A percentile compares a stretch with the other conserved stretches of the same genome.
Conservation (phyloP, 2,113 vertebrate species). For the Rhinogobius similis region DNA sequence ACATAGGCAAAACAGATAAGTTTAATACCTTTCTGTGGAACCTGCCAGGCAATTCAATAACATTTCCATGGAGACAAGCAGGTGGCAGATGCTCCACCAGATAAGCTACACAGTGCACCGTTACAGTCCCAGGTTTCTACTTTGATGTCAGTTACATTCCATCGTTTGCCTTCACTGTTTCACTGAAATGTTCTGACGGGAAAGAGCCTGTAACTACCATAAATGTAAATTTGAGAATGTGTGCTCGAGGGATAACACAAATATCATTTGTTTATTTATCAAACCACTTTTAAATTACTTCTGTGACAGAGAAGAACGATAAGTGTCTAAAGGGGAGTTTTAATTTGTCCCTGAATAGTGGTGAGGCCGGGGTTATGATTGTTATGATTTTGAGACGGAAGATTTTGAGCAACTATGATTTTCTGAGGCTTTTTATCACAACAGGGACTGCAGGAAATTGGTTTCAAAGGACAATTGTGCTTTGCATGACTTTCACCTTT, state of each 20-base stretch:
- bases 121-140: no score
- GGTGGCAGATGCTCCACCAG: no score
- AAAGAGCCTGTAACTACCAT: not conserved
- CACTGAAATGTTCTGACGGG: conserved; percentile 29
- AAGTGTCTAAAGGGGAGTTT: not conserved
- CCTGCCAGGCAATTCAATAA: no score
- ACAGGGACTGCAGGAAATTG: not conserved
- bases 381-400: not conserved
- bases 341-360: not conserved
- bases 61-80: not conserved
- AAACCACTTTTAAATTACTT: not conserved
- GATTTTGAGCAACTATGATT: conserved; percentile 3
- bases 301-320: not conserved
- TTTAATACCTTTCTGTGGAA: no score
- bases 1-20: no score
- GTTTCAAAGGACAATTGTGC: not conserved
- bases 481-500: conserved; percentile 2
- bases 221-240: not conserved
- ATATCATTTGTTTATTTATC: not conserved
- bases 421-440: not conserved
- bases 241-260: not conserved
- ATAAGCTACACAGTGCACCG: no score
- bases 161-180: no score
- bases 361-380: not conserved
- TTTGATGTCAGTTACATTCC: no score